phyloP scores from a whole-genome alignment of 2,113 vertebrate genomes.

The Cyphomyrus discorhynchus region DNA sequence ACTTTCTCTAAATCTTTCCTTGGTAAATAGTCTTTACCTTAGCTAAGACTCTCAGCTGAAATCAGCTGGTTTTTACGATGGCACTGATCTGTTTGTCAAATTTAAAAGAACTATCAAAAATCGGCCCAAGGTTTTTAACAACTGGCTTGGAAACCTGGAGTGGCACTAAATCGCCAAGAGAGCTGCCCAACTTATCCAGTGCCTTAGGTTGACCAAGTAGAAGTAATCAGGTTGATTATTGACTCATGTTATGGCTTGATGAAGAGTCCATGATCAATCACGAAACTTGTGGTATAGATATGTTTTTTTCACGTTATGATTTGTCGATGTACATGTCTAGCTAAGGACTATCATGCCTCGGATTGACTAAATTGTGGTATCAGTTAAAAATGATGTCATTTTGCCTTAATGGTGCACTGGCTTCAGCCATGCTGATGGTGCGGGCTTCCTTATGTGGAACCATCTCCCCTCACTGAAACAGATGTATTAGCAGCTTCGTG shows the following conservation, averaged over 20 bases:
- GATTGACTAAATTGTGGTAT: not conserved
- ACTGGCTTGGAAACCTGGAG: no score
- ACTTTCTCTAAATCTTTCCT: no score
- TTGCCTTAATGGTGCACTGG: not conserved
- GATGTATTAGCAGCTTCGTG: not conserved
- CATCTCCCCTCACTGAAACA: not conserved
- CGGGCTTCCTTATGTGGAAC: not conserved
- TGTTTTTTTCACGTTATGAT: not conserved
- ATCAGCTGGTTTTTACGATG: no score
- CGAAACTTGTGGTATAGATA: not conserved
- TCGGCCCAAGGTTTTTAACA: no score
- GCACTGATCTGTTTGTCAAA: no score
- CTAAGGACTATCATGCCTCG: not conserved
- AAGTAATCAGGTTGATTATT: not conserved
- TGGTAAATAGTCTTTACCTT: no score
- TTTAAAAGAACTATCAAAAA: no score
- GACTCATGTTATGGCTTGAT: not conserved
- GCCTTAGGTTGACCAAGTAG: not conserved
- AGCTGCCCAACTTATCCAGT: no score
- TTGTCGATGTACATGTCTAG: not conserved
- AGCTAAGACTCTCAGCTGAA: no score
- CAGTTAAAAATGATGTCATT: not conserved
- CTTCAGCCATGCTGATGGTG: not conserved
- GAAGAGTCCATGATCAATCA: not conserved
- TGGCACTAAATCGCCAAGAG: no score